A percentile compares a stretch with the other conserved stretches of the same genome.
phyloP scores from a whole-genome alignment of 2,113 vertebrate genomes.

The Cololabis saira region DNA sequence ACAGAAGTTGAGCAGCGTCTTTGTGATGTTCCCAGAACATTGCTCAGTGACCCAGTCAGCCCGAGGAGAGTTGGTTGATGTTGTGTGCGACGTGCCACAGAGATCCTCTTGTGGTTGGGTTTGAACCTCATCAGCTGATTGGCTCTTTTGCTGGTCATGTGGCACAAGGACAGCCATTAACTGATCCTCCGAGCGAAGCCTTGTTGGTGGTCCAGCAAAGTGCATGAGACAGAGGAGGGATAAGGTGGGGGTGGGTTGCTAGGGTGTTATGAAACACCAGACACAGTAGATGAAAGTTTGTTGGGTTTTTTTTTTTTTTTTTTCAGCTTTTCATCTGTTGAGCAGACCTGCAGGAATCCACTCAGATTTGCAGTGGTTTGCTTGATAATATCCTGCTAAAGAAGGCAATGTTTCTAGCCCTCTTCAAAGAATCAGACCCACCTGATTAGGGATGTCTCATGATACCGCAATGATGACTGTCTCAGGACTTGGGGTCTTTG shows the following conservation, averaged over 20 bases:
- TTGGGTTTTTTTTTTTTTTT: constrained; percentile 27
- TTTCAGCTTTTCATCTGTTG: constrained; percentile 40
- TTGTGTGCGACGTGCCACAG: constrained; percentile 56
- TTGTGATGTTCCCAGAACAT: constrained; percentile 77
- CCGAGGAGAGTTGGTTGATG: constrained; percentile 58
- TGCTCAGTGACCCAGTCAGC: constrained; percentile 71
- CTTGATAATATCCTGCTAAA: constrained; percentile 2
- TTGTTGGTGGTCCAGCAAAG: constrained; percentile 67
- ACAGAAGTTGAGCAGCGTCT: constrained; percentile 72
- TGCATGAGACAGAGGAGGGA: constrained; percentile 34
- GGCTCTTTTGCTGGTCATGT: constrained; percentile 57
- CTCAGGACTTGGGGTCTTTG: constrained; percentile 50
- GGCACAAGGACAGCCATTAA: constrained; percentile 64
- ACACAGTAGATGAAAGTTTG: constrained; percentile 18
- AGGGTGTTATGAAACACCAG: constrained; percentile 29
- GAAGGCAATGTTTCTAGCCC: constrained; percentile 29
- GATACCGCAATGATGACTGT: constrained; percentile 55
- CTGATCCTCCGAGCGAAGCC: constrained; percentile 50
- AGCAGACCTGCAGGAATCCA: constrained; percentile 36
- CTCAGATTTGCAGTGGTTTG: constrained; percentile 25
- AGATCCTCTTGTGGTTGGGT: constrained; percentile 53
- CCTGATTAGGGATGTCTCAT: constrained; percentile 61
- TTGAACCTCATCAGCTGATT: constrained; percentile 65
- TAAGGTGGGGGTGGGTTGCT: background rate
- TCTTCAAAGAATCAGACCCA: constrained; percentile 52